These are phyloP conservation scores for Pygoscelis antarcticus DNA, from an alignment of 2,113 vertebrate species.

Conservation along the genomic window DNA sequence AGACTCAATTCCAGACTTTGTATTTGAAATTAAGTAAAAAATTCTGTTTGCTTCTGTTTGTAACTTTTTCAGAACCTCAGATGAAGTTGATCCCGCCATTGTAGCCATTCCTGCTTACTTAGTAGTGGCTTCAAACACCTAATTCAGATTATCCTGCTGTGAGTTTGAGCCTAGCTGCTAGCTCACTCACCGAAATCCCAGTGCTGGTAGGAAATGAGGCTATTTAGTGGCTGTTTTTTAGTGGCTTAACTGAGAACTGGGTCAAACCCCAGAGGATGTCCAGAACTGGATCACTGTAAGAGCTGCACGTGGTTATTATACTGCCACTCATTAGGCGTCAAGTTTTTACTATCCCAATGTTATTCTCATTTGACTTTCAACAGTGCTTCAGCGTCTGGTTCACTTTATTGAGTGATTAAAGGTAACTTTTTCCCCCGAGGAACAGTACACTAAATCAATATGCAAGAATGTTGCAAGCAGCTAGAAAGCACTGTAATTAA, in stretches of 20 bases:
- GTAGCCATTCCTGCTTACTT: not conserved
- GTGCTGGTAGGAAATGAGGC: not conserved
- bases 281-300: not conserved
- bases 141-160: not conserved
- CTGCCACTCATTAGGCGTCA: not conserved
- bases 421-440: not conserved
- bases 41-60: not conserved
- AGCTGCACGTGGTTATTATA: not conserved
- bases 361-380: slow-evolving; percentile 22
- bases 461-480: not conserved
- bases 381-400: not conserved
- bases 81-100: not conserved
- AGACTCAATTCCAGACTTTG: not conserved
- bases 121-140: not conserved
- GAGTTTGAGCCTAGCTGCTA: not conserved
- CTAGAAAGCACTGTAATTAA: slow-evolving; percentile 17
- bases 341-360: not conserved
- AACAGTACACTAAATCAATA: not conserved
- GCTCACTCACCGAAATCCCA: not conserved
- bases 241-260: not conserved
- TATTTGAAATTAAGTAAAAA: not conserved
- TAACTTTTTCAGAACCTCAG: not conserved
- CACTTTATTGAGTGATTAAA: slow-evolving; percentile 15
- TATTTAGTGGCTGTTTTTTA: not conserved
- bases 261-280: not conserved